phyloP scores from a whole-genome alignment of 2,888 invertebrate genomes.

The Erynnis tages region DNA sequence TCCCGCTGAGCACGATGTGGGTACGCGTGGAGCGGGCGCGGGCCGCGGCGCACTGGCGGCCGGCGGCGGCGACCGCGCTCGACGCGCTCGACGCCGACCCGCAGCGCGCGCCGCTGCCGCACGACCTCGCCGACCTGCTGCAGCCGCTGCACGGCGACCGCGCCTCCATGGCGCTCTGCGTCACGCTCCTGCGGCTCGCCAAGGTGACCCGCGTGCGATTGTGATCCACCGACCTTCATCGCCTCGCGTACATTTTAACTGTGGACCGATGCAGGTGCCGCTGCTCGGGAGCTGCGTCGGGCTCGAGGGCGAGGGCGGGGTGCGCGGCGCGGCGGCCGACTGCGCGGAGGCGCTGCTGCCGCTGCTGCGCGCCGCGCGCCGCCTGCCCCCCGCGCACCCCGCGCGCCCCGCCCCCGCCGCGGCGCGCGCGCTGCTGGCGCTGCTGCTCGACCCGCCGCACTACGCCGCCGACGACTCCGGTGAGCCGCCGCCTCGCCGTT shows the following conservation, averaged over 20 bases:
- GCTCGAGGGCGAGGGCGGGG: no score
- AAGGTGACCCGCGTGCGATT: no score
- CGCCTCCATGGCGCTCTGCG: slow-evolving; percentile 48
- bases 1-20: slow-evolving; percentile 89
- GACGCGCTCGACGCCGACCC: slow-evolving; percentile 84
- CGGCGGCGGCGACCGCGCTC: slow-evolving; percentile 78
- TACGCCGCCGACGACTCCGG: slow-evolving; percentile 51
- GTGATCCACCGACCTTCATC: no score
- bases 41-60: slow-evolving; percentile 87
- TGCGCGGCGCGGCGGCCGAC: slow-evolving; percentile 35
- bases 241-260: no score
- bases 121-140: slow-evolving; percentile 85
- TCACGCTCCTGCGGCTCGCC: slow-evolving; percentile 70
- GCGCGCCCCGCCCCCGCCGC: slow-evolving; percentile 35
- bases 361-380: slow-evolving; percentile 37
- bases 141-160: slow-evolving; percentile 84
- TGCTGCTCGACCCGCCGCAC: slow-evolving; percentile 58
- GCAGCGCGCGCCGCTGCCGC: slow-evolving; percentile 84
- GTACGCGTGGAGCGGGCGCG: slow-evolving; percentile 87
- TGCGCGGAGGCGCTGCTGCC: slow-evolving; percentile 41
- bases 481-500: slow-evolving; percentile 24
- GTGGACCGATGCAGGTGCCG: no score
- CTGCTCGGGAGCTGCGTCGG: no score
- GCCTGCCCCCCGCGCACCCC: slow-evolving; percentile 42
- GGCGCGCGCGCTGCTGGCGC: slow-evolving; percentile 39